Base-by-base conservation (phyloP, 2,888 invertebrate genomes). In the Gandaritis pyraliata region DNA sequence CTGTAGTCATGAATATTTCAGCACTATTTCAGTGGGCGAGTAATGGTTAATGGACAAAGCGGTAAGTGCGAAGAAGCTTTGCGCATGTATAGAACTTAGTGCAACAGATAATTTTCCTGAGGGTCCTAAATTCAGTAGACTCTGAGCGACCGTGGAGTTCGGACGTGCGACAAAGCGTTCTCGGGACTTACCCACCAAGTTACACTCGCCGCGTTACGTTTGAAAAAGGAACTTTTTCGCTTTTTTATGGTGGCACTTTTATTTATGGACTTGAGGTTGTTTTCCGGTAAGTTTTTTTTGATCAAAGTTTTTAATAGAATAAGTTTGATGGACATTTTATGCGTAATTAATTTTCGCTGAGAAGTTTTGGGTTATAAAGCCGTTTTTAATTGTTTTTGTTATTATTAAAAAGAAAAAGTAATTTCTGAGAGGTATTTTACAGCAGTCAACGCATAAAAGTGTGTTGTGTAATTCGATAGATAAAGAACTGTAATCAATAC, bases 71-170 rank as follows among this genome's bases (percentile, higher is more conserved):
- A 46, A 59, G 60, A 23, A 66, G 74, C 68, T 76, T 77, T 82
- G 85, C 85, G 85, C 86, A 86, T 82, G 85, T 81, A 80, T 80
- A 72, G 68, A 76, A 75, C 76, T 61, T 75, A 78, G 80, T 79
- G 80, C 81, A 80, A 81, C 81, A 81, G 80, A 82, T 82, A 77
- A 78, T 82, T 77, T 78, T 73, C 70, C 68, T 53, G 69, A 75
- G 76, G 69, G 72, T 73, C 72, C 76, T 74, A 73, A 76, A 79
- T 80, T 83, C 82, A 86, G 86, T 86, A 72, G 76, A 74, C 70
- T 74, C 67, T 73, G 75, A 72, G 74, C 74, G 71, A 68, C 72
- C 71, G 75, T 68, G 62, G 63, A 68, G 78, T 66, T 66, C 64
- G 68, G 70, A 75, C 80, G 85, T 72, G 74, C 71, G 66, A 69